phyloP scores from a whole-genome alignment of 2,113 vertebrate genomes.

The Alosa alosa region DNA sequence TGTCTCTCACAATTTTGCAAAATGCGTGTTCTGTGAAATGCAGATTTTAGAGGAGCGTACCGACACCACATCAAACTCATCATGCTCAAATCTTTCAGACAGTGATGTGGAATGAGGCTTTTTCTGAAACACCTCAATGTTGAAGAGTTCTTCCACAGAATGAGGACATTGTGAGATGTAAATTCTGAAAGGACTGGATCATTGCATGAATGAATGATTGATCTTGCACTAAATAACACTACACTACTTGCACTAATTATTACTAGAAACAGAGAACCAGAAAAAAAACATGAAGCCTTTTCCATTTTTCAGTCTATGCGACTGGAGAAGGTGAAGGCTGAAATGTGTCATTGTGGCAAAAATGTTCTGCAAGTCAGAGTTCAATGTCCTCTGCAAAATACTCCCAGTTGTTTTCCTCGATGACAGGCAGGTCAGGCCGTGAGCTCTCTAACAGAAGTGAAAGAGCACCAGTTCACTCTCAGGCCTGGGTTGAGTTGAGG shows the following conservation, averaged over 20 bases:
- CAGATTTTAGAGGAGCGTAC: neutral
- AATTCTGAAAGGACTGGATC: neutral
- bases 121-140: neutral
- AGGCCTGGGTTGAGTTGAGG: neutral
- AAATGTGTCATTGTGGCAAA: neutral
- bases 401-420: no score
- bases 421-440: no score
- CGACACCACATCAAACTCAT: neutral
- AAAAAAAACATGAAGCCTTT: neutral
- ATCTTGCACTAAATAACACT: neutral
- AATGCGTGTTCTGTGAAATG: neutral
- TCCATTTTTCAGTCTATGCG: neutral
- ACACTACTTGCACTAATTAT: neutral
- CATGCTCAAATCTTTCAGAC: neutral
- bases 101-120: neutral
- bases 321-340: neutral
- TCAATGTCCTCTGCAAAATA: neutral
- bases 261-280: neutral
- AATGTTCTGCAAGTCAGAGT: neutral
- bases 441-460: neutral
- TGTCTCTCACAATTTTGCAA: neutral
- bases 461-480: neutral
- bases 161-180: neutral
- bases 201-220: neutral
- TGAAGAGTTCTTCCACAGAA: neutral